These are phyloP conservation scores for Orius laevigatus DNA, from an alignment of 1,140 invertebrate genomes.

Conservation along the genomic window DNA sequence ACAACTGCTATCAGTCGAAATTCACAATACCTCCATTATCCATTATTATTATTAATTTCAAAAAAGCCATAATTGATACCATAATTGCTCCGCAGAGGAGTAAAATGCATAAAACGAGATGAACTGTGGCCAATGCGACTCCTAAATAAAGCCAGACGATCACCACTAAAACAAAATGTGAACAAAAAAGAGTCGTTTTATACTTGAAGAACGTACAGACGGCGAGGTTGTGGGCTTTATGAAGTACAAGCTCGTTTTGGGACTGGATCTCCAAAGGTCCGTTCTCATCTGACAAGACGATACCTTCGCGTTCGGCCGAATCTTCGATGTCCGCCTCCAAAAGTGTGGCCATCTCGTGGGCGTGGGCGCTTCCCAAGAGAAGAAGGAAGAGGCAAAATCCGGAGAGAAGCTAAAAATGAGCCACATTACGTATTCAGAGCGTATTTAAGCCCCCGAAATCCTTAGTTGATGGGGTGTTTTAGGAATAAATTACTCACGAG, in stretches of 20 bases:
- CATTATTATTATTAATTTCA: no score
- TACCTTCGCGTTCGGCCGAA: constrained; percentile 15
- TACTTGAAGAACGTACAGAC: constrained; percentile 15
- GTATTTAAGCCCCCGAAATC: neutral
- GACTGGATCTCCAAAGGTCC: constrained; percentile 17
- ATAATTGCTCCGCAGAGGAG: constrained; percentile 31
- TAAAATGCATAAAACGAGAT: constrained; percentile 29
- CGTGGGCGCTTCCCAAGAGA: constrained; percentile 29
- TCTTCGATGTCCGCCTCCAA: constrained; percentile 29
- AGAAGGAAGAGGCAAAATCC: constrained; percentile 31
- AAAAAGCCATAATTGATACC: no score
- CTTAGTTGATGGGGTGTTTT: neutral
- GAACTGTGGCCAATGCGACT: constrained; percentile 29
- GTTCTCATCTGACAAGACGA: constrained; percentile 23
- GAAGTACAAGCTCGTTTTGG: constrained; percentile 27
- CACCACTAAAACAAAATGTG: constrained; percentile 25
- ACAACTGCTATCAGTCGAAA: no score
- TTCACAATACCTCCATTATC: no score
- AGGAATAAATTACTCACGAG: constrained; percentile 25
- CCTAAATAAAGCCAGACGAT: constrained; percentile 30
- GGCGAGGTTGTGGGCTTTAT: constrained; percentile 30
- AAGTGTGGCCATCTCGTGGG: constrained; percentile 30
- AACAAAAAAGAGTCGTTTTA: neutral
- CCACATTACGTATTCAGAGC: neutral
- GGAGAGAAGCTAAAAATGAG: constrained; percentile 26